Conservation (phyloP, 2,797 vertebrate genomes). For the Mus spretus region DNA sequence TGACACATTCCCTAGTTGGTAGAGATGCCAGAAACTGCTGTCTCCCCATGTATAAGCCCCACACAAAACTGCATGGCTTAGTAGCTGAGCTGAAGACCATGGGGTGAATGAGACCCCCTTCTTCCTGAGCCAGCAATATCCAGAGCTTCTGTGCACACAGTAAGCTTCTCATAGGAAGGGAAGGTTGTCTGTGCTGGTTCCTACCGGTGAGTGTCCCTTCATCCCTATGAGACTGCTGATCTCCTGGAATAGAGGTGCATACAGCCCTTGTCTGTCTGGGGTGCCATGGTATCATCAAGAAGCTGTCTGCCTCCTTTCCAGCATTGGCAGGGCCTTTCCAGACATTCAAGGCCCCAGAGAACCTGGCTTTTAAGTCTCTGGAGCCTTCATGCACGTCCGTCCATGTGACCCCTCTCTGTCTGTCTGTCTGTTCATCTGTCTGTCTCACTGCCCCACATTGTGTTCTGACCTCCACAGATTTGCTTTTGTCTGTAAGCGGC, state of each 20-base stretch:
- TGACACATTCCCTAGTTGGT: neutral
- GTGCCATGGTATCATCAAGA: fast-evolving
- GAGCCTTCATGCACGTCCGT: fast-evolving
- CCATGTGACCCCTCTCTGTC: neutral
- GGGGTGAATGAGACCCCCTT: neutral
- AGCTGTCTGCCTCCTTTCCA: neutral
- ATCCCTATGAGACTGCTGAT: too few relatives aligned
- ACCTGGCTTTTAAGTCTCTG: neutral
- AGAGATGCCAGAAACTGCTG: neutral
- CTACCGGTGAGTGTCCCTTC: neutral
- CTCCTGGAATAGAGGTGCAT: neutral
- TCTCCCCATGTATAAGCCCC: neutral
- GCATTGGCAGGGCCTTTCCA: neutral
- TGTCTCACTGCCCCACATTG: neutral
- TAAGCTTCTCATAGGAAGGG: fast-evolving
- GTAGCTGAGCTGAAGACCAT: neutral
- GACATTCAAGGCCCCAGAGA: neutral
- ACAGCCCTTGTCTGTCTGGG: fast-evolving
- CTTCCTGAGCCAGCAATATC: neutral
- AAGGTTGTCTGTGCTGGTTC: neutral
- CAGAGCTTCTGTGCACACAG: neutral
- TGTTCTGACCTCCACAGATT: fast-evolving
- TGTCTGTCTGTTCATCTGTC: neutral
- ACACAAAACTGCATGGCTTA: neutral
- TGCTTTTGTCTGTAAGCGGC: fast-evolving